These are phyloP conservation scores for Coelogynopora nodosa DNA, from an alignment of 2,888 invertebrate species.

Conservation along the genomic window DNA sequence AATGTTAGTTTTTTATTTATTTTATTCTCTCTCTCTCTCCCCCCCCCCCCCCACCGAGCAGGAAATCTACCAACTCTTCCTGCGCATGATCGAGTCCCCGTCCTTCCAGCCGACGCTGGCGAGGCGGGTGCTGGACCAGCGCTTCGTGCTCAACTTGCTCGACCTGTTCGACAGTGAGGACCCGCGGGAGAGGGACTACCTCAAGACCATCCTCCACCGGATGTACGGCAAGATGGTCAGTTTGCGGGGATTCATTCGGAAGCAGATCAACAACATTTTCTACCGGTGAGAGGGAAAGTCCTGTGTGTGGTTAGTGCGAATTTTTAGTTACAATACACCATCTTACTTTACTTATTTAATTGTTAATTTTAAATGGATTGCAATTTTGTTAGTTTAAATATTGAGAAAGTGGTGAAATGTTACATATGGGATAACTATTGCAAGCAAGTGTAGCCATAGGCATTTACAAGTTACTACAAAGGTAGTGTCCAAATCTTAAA, in stretches of 20 bases:
- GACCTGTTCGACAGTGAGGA: slow-evolving; percentile 99
- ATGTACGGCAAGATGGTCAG: slow-evolving; percentile 99
- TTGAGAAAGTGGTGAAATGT: no score
- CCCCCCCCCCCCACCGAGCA: slow-evolving; percentile 24
- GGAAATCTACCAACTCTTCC: slow-evolving; percentile 85
- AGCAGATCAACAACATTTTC: slow-evolving; percentile 99
- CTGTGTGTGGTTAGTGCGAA: no score
- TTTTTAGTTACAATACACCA: no score
- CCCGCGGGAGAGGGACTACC: slow-evolving; percentile 94
- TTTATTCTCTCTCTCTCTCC: neutral
- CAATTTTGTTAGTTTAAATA: no score
- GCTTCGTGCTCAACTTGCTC: slow-evolving; percentile 92
- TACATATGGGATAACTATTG: no score
- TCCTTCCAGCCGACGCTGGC: slow-evolving; percentile 87
- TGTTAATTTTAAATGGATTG: no score
- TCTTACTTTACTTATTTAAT: no score
- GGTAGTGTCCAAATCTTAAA: no score
- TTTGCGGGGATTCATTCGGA: slow-evolving; percentile 94
- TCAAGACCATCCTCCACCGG: slow-evolving; percentile 97
- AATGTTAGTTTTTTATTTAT: no score
- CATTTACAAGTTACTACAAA: no score
- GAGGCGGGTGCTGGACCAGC: slow-evolving; percentile 92
- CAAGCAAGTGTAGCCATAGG: no score
- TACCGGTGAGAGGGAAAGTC: slow-evolving; percentile 72
- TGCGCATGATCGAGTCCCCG: slow-evolving; percentile 92